phyloP scores from a whole-genome alignment of 2,797 vertebrate species.

The Leucoraja ocellata region DNA sequence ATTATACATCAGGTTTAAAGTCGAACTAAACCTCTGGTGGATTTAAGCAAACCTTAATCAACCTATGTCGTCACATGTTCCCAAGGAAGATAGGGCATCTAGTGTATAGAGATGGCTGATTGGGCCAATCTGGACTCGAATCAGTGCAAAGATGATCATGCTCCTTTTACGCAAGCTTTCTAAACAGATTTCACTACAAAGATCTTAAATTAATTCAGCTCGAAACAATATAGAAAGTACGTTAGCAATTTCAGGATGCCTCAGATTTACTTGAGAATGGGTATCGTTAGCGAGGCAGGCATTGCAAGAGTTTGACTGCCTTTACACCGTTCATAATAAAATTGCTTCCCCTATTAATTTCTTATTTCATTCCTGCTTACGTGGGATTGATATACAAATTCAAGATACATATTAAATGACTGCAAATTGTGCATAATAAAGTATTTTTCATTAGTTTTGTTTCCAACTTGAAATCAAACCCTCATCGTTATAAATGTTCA shows the following conservation, averaged over 20 bases:
- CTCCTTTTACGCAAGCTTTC: neutral
- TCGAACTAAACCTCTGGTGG: neutral
- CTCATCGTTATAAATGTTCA: neutral
- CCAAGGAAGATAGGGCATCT: too few relatives aligned
- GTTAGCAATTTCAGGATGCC: neutral
- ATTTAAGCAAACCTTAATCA: conserved; percentile 20
- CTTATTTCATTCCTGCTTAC: neutral
- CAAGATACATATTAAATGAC: neutral
- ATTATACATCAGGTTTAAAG: neutral
- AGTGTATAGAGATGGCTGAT: too few relatives aligned
- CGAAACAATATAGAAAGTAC: neutral
- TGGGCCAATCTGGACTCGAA: too few relatives aligned
- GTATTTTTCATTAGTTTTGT: neutral
- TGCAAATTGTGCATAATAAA: neutral
- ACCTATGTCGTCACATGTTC: too few relatives aligned
- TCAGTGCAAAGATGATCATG: neutral
- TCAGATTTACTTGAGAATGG: neutral
- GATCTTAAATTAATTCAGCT: neutral
- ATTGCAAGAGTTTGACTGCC: neutral
- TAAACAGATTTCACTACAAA: neutral
- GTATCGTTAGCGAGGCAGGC: neutral
- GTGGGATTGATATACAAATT: neutral
- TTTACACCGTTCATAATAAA: neutral
- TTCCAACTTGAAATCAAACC: neutral
- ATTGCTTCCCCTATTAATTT: neutral